These are phyloP conservation scores for Psephotus haematonotus DNA, from an alignment of 2,113 vertebrate genomes.

Conservation along the genomic window DNA sequence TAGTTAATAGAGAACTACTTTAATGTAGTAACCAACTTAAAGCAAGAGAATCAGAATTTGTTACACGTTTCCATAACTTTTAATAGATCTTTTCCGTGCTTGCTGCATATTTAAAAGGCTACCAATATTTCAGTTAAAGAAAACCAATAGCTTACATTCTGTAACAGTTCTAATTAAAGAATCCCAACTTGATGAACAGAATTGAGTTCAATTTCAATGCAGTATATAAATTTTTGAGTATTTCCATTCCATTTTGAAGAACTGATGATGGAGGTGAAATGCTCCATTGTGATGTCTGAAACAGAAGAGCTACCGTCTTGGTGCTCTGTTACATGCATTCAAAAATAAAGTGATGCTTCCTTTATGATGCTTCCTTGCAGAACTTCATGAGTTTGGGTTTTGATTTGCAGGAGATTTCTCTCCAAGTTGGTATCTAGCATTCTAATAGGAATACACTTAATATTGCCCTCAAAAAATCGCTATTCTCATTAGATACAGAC, in stretches of 20 bases:
- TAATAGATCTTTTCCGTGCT: not conserved
- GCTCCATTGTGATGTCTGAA: not conserved
- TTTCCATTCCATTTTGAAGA: not conserved
- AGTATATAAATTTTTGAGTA: not conserved
- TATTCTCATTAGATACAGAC: not conserved
- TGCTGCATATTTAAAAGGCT: not conserved
- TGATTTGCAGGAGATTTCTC: not conserved
- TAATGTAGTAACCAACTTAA: not conserved
- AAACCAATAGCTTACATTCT: not conserved
- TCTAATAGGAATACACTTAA: not conserved
- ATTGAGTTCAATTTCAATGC: not conserved
- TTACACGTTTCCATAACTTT: not conserved
- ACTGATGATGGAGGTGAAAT: not conserved
- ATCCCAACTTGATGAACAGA: not conserved
- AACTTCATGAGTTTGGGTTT: not conserved
- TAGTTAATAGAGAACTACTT: not conserved
- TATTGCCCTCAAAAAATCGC: not conserved
- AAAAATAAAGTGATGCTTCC: not conserved
- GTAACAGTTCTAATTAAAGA: not conserved
- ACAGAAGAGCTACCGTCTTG: not conserved
- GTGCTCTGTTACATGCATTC: fast-evolving
- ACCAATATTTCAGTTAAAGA: not conserved
- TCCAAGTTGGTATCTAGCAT: not conserved
- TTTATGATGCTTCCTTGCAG: not conserved
- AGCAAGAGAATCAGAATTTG: not conserved